Percentiles rank a stretch among this genome's conserved stretches.
Evolutionary conservation across 2,797 vertebrate species (phyloP).

Genomic region (Yasuhikotakia modesta): DNA sequence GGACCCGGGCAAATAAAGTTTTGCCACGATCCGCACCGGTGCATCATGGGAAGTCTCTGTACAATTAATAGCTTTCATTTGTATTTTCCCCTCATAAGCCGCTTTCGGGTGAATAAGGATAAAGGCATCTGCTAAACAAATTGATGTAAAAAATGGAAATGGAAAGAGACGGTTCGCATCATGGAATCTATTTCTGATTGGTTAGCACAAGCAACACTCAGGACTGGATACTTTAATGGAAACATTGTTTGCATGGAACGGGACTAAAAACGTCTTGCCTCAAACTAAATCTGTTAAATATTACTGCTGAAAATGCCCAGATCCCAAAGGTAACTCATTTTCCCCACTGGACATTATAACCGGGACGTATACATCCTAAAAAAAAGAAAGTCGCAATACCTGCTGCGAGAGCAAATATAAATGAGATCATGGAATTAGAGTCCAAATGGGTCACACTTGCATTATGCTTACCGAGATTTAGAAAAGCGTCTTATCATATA

Average conservation of each 20-base stretch:
- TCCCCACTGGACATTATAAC: neutral
- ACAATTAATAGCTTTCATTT: neutral
- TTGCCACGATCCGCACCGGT: neutral
- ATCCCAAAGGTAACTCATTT: constrained; percentile 15
- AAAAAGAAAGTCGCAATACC: constrained; percentile 18
- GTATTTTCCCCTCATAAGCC: neutral
- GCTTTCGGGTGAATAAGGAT: neutral
- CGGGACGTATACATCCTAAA: neutral
- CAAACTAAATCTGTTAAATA: neutral
- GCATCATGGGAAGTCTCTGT: neutral
- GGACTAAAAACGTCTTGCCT: constrained; percentile 38
- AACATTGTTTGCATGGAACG: constrained; percentile 24
- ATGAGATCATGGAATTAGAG: constrained; percentile 64
- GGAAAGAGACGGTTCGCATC: neutral
- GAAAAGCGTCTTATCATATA: constrained; percentile 72
- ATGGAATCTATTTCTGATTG: neutral
- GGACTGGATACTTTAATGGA: neutral
- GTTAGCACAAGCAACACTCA: neutral
- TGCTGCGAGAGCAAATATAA: constrained; percentile 48
- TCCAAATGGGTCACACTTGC: constrained; percentile 70
- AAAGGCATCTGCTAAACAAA: neutral
- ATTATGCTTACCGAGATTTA: constrained; percentile 67
- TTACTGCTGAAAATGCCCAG: neutral
- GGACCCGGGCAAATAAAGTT: neutral
- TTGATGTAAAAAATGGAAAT: neutral